Evolutionary conservation across 2,888 invertebrate species (phyloP).

Genomic region (Aspidiotus destructor): DNA sequence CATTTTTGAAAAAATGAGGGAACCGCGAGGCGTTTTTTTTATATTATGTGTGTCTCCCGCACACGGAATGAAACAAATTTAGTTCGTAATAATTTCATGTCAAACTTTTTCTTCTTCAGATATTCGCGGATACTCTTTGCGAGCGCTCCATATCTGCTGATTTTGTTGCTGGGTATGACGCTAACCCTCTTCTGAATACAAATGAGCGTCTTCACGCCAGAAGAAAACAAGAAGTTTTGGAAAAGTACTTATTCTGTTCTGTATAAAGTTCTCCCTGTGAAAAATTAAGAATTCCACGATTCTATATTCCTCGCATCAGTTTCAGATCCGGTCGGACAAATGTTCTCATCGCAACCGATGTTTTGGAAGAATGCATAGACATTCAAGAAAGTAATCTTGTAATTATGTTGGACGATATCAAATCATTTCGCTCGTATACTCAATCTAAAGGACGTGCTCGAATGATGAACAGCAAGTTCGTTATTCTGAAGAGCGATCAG

Average conservation of each 20-base stretch:
- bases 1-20: too few species aligned
- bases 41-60: too few species aligned
- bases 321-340: conserved; percentile 55
- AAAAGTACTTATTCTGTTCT: background rate
- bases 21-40: too few species aligned
- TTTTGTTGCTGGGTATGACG: conserved; percentile 56
- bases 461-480: conserved; percentile 50
- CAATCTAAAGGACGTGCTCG: conserved; percentile 86
- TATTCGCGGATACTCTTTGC: too few species aligned
- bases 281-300: too few species aligned
- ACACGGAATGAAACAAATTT: too few species aligned
- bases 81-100: too few species aligned
- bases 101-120: too few species aligned
- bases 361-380: conserved; percentile 85
- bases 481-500: conserved; percentile 35
- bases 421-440: conserved; percentile 70
- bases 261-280: too few species aligned
- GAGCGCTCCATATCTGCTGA: conserved; percentile 49
- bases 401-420: conserved; percentile 59
- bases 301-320: conserved; percentile 38
- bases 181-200: conserved; percentile 16
- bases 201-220: background rate
- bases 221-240: conserved; percentile 14
- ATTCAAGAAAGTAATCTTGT: conserved; percentile 72
- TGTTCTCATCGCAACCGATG: conserved; percentile 62